These are phyloP conservation scores for Saguinus imperator DNA, from an alignment of 2,113 vertebrate genomes.

Conservation along the genomic window DNA sequence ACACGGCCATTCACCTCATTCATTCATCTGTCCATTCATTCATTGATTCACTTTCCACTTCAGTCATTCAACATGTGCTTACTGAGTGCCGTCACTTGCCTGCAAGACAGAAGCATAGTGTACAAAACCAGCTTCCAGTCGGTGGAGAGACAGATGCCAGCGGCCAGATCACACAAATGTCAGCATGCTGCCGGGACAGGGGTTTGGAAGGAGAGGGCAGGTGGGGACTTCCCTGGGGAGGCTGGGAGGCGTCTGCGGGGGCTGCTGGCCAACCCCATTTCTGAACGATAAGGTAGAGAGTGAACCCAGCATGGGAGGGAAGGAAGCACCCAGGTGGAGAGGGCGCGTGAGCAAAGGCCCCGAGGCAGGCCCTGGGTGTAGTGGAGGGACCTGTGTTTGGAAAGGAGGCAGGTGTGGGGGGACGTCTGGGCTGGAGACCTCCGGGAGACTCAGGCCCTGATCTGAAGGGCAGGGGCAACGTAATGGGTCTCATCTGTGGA, in stretches of 20 bases:
- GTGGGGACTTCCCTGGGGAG: neutral
- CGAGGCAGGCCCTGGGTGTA: neutral
- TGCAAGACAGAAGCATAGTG: neutral
- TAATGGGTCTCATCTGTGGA: accelerated
- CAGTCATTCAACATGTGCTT: too few relatives aligned
- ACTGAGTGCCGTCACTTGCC: accelerated
- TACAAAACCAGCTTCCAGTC: neutral
- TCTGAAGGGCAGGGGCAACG: accelerated
- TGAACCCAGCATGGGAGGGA: too few relatives aligned
- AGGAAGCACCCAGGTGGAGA: neutral
- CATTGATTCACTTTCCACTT: neutral
- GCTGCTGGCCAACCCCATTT: neutral
- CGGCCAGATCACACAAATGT: neutral
- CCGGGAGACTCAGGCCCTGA: accelerated
- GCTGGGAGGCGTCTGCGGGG: neutral
- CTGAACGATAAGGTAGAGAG: neutral
- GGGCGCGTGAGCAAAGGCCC: neutral
- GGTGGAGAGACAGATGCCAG: neutral
- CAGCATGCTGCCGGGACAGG: accelerated
- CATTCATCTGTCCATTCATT: neutral
- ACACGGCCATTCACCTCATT: accelerated
- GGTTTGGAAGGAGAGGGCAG: neutral
- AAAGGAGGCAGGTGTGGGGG: neutral
- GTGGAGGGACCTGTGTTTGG: neutral
- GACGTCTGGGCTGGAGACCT: neutral